These are phyloP conservation scores for Stegastes partitus DNA, from an alignment of 2,113 vertebrate species.

Conservation along the genomic window DNA sequence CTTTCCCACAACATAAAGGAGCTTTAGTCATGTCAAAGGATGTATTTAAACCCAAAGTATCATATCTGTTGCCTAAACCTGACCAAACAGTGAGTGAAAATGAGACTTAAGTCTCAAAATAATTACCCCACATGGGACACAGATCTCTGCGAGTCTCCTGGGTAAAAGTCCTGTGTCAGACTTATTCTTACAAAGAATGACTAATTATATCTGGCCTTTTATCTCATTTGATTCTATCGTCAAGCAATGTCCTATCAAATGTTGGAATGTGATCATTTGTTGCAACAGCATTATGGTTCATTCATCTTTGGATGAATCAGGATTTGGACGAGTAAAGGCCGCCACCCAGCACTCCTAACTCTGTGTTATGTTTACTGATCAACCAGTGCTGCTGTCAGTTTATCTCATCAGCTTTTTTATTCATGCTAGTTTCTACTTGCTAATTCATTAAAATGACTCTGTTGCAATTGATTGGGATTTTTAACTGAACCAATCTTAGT, in stretches of 20 bases:
- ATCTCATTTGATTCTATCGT: conserved; percentile 5
- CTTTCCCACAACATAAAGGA: too few species aligned
- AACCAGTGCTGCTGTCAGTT: conserved; percentile 11
- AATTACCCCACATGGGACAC: too few species aligned
- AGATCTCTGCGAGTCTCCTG: too few species aligned
- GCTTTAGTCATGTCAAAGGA: not conserved
- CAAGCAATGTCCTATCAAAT: not conserved
- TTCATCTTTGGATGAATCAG: conserved; percentile 43
- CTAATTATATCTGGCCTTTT: not conserved
- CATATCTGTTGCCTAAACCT: too few species aligned
- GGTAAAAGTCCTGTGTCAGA: too few species aligned
- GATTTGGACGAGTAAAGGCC: conserved; percentile 22
- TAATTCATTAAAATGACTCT: conserved; percentile 49
- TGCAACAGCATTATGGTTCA: conserved; percentile 13
- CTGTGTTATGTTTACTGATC: conserved; percentile 15
- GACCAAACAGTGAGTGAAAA: too few species aligned
- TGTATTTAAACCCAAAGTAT: too few species aligned
- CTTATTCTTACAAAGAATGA: too few species aligned
- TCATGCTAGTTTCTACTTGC: conserved; percentile 23
- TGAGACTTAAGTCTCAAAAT: not conserved
- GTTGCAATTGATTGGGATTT: conserved; percentile 41
- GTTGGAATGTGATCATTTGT: conserved; percentile 25
- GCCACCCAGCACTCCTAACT: conserved; percentile 11
- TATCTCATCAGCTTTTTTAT: conserved; percentile 30
- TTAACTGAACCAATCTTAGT: conserved; percentile 24